Conservation (phyloP, 2,113 vertebrate species). For the Grus americana region DNA sequence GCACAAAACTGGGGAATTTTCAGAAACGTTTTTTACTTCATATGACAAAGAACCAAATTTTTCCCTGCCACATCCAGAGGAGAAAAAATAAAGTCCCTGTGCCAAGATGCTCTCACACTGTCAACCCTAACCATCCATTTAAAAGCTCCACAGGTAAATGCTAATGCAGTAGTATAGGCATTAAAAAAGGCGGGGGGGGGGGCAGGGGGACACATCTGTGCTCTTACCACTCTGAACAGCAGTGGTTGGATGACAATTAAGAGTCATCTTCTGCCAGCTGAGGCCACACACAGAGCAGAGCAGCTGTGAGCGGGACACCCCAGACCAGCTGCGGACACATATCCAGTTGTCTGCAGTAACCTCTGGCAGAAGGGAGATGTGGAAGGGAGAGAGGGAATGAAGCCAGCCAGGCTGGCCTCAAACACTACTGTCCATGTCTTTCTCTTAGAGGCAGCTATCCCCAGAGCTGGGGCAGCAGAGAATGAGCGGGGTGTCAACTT, state of each 20-base stretch:
- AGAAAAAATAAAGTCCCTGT: not conserved
- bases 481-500: fast-evolving
- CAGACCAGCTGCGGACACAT: not conserved
- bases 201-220: not conserved
- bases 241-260: not conserved
- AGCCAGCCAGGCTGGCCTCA: not conserved
- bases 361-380: not conserved
- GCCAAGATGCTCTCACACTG: not conserved
- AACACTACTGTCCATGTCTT: too few species aligned
- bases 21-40: not conserved
- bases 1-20: not conserved
- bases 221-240: not conserved
- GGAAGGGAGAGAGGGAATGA: not conserved
- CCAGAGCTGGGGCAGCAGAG: not conserved
- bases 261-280: not conserved
- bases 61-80: not conserved
- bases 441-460: not conserved
- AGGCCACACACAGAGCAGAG: not conserved
- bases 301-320: not conserved
- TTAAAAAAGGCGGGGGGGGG: not conserved
- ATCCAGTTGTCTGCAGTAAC: not conserved
- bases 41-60: not conserved
- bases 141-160: not conserved
- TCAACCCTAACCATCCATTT: not conserved
- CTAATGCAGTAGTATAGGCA: not conserved